Evolutionary conservation across 2,888 invertebrate species (phyloP), one percentile per base, ranked within the genome.

Genomic region (Pteria penguin): DNA sequence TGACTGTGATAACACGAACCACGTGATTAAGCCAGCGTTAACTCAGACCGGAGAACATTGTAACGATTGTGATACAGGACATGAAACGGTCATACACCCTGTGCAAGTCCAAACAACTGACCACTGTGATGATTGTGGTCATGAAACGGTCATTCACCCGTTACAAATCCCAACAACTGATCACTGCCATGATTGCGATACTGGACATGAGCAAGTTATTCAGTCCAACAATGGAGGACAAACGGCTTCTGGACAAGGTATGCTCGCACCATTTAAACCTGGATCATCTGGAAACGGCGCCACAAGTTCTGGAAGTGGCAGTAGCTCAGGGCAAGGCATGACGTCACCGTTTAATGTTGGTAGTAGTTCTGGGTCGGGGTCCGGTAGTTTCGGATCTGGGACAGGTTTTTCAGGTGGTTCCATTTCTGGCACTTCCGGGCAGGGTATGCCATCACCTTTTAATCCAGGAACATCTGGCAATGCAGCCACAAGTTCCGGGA

Each of bases 141-240:
- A 67, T 8, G 52, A 31, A 36, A 11, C 26, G 27, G 24, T 36
- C n/a, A n/a, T 27, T 8, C 32, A 33, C 8, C 45, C 45, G 8
- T 0, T 45, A 5, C 62, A 71, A 26, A 29, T 54, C 8, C 26
- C 36, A 18, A 8, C 45, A 0, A 54, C 54, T 4, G 33, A 54
- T 24, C 61, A 70, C 2, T 72, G 66, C 31, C 31, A 60, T 22
- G 55, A 67, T n/a, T 74, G 74, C 29, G 52, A 72, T 29, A 74
- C 52, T 8, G 32, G 67, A 31, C 45, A 67, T 8, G 52, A 31
- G 29, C 24, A 33, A 33, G 27, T 36, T 26, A 4, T 18, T 54
- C 22, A 29, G 2, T 22, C 67, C 8, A 45, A 45, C 18, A 45
- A 45, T 45, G 45, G 45, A 45, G 45, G 45, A 45, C 11, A 8